These are phyloP conservation scores for Pterois miles DNA, from an alignment of 2,797 vertebrate species.

Conservation along the genomic window DNA sequence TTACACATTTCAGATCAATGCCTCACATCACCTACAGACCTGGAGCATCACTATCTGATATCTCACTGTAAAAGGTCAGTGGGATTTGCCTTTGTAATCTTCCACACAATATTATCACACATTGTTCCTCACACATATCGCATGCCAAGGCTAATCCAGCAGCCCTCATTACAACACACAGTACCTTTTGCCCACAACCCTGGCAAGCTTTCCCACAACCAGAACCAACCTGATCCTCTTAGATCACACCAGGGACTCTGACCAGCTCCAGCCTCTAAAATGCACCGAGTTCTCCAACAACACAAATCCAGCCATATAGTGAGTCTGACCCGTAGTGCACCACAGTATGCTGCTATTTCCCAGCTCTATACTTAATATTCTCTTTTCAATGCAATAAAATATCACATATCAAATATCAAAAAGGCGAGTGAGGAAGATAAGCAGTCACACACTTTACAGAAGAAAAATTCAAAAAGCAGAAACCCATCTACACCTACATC, in stretches of 20 bases:
- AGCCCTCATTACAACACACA: neutral
- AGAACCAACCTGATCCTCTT: neutral
- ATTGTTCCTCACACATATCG: neutral
- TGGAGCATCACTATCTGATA: neutral
- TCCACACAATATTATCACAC: neutral
- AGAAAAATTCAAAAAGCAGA: too few relatives aligned
- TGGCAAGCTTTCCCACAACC: neutral
- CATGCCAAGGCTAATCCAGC: neutral
- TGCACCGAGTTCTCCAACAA: neutral
- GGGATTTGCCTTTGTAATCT: neutral
- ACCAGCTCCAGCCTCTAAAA: neutral
- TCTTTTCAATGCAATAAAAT: neutral
- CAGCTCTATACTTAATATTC: neutral
- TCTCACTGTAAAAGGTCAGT: neutral
- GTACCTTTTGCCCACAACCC: neutral
- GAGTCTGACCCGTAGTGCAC: neutral
- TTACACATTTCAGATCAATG: neutral
- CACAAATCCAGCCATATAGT: neutral
- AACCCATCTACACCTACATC: too few relatives aligned
- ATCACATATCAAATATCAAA: neutral
- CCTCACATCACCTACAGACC: neutral
- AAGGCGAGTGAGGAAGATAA: neutral
- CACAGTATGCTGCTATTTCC: neutral
- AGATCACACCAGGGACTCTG: neutral
- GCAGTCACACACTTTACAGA: too few relatives aligned